phyloP scores from a whole-genome alignment of 2,888 invertebrate species.

The Nematopogon swammerdamellus region DNA sequence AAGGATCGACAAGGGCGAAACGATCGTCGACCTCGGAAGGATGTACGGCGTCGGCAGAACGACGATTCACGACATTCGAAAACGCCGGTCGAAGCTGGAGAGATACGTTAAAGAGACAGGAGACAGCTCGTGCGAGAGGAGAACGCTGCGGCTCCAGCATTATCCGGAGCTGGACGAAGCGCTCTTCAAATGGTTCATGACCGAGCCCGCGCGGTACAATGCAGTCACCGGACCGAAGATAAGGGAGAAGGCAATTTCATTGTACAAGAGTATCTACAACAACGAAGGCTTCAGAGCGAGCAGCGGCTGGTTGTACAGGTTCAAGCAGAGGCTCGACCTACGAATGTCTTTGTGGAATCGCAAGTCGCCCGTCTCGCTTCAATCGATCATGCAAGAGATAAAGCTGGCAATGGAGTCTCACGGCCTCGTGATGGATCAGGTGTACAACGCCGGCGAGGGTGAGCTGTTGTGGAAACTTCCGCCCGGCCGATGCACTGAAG shows the following conservation, averaged over 20 bases:
- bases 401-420: slow-evolving; percentile 7
- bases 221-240: slow-evolving; percentile 8
- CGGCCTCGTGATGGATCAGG: slow-evolving; percentile 8
- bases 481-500: slow-evolving; percentile 10
- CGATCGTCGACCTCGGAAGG: slow-evolving; percentile 3
- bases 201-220: slow-evolving; percentile 11
- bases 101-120: slow-evolving; percentile 5
- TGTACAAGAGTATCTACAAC: slow-evolving; percentile 10
- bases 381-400: slow-evolving; percentile 5
- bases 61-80: slow-evolving; percentile 7
- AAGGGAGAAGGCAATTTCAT: slow-evolving; percentile 11
- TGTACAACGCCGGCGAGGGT: slow-evolving; percentile 14
- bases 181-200: slow-evolving; percentile 13
- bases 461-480: slow-evolving; percentile 14
- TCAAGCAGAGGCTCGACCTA: slow-evolving; percentile 4
- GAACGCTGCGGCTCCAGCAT: slow-evolving; percentile 10
- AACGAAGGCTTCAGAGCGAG: slow-evolving; percentile 8
- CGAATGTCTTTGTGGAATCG: slow-evolving; percentile 1
- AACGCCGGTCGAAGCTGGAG: slow-evolving; percentile 8
- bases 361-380: slow-evolving; percentile 1
- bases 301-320: slow-evolving; percentile 11
- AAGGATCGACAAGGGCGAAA: slow-evolving; percentile 8
- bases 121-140: slow-evolving; percentile 10
- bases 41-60: slow-evolving; percentile 6
- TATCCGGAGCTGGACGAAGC: slow-evolving; percentile 12